Evolutionary conservation across 2,888 invertebrate species (phyloP).

Genomic region (Drosophila acutilabella): DNA sequence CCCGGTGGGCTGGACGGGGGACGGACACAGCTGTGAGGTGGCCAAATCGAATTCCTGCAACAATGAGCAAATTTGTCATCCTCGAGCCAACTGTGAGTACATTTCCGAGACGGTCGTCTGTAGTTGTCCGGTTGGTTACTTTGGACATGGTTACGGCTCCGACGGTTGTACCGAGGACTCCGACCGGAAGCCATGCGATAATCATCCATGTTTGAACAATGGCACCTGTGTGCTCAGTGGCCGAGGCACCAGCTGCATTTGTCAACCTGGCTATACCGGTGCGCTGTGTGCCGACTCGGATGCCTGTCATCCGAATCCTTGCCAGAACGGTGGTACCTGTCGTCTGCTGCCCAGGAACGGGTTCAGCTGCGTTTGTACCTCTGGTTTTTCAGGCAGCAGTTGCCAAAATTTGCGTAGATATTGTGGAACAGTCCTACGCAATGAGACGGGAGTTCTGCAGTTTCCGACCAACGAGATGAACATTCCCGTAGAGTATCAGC

Average conservation of each 20-base stretch:
- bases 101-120: conserved; percentile 89
- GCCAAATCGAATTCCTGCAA: conserved; percentile 74
- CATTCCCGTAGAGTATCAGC: conserved; percentile 85
- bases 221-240: conserved; percentile 75
- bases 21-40: conserved; percentile 90
- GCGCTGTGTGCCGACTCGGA: conserved; percentile 87
- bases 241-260: conserved; percentile 77
- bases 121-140: conserved; percentile 91
- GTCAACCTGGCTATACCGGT: conserved; percentile 85
- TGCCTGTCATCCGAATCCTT: conserved; percentile 91
- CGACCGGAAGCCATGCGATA: conserved; percentile 85
- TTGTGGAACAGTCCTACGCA: conserved; percentile 87
- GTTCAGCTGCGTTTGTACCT: conserved; percentile 88
- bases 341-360: conserved; percentile 39
- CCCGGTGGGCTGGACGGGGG: conserved; percentile 94
- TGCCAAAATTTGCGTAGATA: conserved; percentile 87
- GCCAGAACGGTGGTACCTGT: conserved; percentile 93
- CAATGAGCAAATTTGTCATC: conserved; percentile 89
- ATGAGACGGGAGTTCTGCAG: conserved; percentile 87
- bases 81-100: conserved; percentile 92
- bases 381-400: conserved; percentile 88
- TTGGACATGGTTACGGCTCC: conserved; percentile 92
- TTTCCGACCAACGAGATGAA: conserved; percentile 86
- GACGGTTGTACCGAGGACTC: conserved; percentile 88
- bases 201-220: conserved; percentile 88